These are phyloP conservation scores for Otocyon megalotis DNA, from an alignment of 2,113 vertebrate species.

Conservation along the genomic window DNA sequence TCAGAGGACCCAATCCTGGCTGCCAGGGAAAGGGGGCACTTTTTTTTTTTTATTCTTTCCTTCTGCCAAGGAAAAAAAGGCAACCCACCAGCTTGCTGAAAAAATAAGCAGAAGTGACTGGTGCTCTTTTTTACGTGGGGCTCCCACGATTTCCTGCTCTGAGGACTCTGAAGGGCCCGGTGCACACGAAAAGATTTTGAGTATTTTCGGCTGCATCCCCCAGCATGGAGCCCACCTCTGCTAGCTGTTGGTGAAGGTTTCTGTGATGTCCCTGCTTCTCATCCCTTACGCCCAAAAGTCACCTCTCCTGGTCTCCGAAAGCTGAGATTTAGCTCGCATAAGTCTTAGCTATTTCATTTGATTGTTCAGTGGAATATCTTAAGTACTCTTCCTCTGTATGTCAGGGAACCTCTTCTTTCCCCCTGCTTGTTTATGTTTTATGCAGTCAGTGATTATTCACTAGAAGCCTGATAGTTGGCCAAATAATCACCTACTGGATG, in stretches of 20 bases:
- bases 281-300: background rate
- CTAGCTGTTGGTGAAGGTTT: too few species aligned
- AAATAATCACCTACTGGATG: background rate
- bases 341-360: background rate
- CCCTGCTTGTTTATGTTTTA: background rate
- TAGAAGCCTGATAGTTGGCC: background rate
- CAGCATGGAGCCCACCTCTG: background rate
- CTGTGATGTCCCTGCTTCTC: background rate
- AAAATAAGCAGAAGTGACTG: background rate
- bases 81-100: background rate
- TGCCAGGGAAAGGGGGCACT: background rate
- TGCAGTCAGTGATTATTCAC: background rate
- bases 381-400: background rate
- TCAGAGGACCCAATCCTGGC: conserved; percentile 41
- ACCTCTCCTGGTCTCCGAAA: background rate
- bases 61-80: background rate
- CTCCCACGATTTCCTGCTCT: background rate
- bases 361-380: background rate
- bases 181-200: background rate
- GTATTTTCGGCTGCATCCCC: background rate
- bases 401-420: background rate
- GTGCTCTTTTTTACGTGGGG: background rate
- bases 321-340: background rate
- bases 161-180: background rate
- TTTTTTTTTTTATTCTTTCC: background rate